These are phyloP conservation scores for Kryptolebias marmoratus DNA, from an alignment of 2,113 vertebrate species.

Conservation along the genomic window DNA sequence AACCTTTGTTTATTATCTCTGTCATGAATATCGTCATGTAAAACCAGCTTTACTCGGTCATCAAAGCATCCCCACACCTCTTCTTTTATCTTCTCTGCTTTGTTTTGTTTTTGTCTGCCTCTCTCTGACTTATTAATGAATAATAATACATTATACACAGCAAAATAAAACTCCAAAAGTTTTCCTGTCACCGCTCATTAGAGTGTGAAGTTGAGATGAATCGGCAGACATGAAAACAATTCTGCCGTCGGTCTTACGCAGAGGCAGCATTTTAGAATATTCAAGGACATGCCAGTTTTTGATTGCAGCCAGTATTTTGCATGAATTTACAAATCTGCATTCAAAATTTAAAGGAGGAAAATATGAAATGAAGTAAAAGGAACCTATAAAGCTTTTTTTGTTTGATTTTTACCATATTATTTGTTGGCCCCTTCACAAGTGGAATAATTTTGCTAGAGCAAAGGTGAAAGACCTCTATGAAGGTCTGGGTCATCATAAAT, in stretches of 20 bases:
- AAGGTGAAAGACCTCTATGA: constrained; percentile 16
- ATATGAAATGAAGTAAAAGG: background rate
- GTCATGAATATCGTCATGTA: background rate
- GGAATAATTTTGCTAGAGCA: constrained; percentile 7
- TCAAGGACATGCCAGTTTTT: background rate
- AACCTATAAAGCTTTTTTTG: background rate
- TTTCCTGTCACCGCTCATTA: background rate
- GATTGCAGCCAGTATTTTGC: background rate
- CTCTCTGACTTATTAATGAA: background rate
- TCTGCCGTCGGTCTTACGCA: background rate
- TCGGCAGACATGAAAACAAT: background rate
- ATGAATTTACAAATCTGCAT: background rate
- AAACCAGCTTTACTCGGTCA: background rate
- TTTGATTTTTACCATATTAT: background rate
- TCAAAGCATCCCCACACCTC: background rate
- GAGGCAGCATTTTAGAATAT: background rate
- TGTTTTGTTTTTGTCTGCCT: background rate
- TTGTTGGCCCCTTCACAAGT: background rate
- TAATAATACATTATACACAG: background rate
- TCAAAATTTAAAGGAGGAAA: background rate
- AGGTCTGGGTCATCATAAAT: constrained; percentile 17
- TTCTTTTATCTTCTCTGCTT: background rate
- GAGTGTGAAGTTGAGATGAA: background rate
- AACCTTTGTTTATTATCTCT: background rate
- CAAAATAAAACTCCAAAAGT: background rate